Evolutionary conservation across 2,888 invertebrate species (phyloP).

Genomic region (Machimus atricapillus): DNA sequence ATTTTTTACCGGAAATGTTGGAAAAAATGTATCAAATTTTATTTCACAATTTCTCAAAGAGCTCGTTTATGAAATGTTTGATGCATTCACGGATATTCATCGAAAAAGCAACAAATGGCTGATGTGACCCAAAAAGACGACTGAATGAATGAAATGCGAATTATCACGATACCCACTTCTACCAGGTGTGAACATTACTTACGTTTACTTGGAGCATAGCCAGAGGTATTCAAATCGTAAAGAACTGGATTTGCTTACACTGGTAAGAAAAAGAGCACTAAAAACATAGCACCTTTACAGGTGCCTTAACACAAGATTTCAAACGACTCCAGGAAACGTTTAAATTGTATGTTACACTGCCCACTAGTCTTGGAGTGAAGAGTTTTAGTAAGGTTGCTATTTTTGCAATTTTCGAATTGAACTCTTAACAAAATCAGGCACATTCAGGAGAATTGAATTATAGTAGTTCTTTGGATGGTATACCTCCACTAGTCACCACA

Average conservation of each 20-base stretch:
- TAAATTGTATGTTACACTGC: not conserved
- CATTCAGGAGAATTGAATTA: not conserved
- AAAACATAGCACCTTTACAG: not conserved
- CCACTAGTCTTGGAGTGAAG: not conserved
- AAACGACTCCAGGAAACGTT: not conserved
- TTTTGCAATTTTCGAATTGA: not conserved
- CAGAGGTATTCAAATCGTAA: not conserved
- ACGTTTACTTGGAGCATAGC: constrained; percentile 12
- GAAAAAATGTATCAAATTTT: not conserved
- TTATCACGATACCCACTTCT: not conserved
- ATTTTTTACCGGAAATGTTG: not conserved
- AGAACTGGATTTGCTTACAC: not conserved
- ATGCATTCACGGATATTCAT: not conserved
- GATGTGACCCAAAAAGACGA: not conserved
- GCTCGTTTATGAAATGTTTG: not conserved
- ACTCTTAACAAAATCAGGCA: not conserved
- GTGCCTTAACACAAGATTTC: not conserved
- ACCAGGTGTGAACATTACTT: not conserved
- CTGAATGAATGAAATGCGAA: not conserved
- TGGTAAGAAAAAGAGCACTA: not conserved
- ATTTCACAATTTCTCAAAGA: not conserved
- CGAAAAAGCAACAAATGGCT: not conserved
- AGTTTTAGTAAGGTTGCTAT: not conserved
- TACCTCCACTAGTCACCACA: not conserved
- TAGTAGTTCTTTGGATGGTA: not conserved